These are phyloP conservation scores for Acarapis woodi DNA, from an alignment of 1,140 invertebrate species.

Conservation along the genomic window DNA sequence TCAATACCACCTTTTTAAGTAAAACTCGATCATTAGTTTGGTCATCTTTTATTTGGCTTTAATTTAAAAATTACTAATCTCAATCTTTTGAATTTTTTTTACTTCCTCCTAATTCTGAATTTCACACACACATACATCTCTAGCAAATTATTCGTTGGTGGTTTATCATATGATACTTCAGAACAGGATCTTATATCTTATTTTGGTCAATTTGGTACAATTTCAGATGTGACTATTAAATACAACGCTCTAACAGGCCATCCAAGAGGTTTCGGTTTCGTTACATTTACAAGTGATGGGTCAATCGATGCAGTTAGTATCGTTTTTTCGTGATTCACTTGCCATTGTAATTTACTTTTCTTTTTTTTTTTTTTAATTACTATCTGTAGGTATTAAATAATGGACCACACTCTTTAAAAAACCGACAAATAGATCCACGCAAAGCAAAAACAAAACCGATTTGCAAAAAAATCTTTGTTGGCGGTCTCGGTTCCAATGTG, in stretches of 20 bases:
- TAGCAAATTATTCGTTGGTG: constrained; percentile 95
- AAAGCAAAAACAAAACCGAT: constrained; percentile 72
- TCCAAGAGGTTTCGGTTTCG: constrained; percentile 74
- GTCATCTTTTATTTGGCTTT: no score
- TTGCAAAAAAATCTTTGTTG: constrained; percentile 58
- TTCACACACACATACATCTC: no score
- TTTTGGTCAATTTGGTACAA: constrained; percentile 60
- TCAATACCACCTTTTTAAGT: no score
- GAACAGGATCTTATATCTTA: constrained; percentile 77
- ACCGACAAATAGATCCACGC: constrained; percentile 77
- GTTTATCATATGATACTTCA: constrained; percentile 83
- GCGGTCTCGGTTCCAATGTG: constrained; percentile 58
- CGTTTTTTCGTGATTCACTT: background rate
- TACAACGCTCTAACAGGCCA: constrained; percentile 63
- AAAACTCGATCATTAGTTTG: no score
- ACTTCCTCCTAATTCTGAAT: no score
- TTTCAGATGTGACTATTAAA: constrained; percentile 75
- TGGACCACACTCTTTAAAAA: constrained; percentile 62
- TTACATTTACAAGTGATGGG: constrained; percentile 61
- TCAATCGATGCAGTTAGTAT: constrained; percentile 51
- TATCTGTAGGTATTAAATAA: constrained; percentile 27
- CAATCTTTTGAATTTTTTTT: no score
- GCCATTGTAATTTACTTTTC: background rate
- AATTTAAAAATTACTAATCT: no score
- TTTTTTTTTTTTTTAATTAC: constrained; percentile 2